Percentiles rank a stretch among this genome's conserved stretches.
These are phyloP conservation scores for Sweltsa coloradensis DNA, from an alignment of 1,140 invertebrate species.

Conservation along the genomic window DNA sequence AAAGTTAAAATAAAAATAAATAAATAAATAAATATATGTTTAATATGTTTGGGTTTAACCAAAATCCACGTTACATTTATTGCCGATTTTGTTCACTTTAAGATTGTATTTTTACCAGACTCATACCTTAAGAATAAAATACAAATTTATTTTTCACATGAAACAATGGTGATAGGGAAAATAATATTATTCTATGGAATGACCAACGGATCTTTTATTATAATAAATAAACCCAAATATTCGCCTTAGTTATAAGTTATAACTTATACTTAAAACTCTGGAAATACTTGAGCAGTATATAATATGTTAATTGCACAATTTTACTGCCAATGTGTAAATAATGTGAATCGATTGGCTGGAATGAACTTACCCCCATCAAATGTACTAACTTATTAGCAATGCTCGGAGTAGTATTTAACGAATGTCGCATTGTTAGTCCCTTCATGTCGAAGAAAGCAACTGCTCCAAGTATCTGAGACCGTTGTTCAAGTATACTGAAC, in stretches of 20 bases:
- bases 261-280: not conserved
- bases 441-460: slow-evolving; percentile 61
- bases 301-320: not conserved
- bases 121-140: too few species aligned
- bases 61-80: too few species aligned
- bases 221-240: not conserved
- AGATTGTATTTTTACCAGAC: too few species aligned
- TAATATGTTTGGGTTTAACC: too few species aligned
- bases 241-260: not conserved
- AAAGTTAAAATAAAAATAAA: too few species aligned
- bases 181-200: not conserved
- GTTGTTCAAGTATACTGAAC: slow-evolving; percentile 55
- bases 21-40: too few species aligned
- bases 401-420: slow-evolving; percentile 55
- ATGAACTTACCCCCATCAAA: slow-evolving; percentile 45
- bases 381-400: slow-evolving; percentile 49
- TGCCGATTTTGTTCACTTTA: too few species aligned
- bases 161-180: too few species aligned
- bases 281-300: not conserved
- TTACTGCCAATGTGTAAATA: not conserved
- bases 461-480: slow-evolving; percentile 61
- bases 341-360: not conserved
- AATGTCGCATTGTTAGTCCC: slow-evolving; percentile 52
- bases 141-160: too few species aligned
- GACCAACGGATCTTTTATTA: not conserved